A percentile compares a stretch with the other conserved stretches of the same genome.
Evolutionary conservation across 1,140 invertebrate genomes (phyloP).

Genomic region (Trigoniulus corallinus): DNA sequence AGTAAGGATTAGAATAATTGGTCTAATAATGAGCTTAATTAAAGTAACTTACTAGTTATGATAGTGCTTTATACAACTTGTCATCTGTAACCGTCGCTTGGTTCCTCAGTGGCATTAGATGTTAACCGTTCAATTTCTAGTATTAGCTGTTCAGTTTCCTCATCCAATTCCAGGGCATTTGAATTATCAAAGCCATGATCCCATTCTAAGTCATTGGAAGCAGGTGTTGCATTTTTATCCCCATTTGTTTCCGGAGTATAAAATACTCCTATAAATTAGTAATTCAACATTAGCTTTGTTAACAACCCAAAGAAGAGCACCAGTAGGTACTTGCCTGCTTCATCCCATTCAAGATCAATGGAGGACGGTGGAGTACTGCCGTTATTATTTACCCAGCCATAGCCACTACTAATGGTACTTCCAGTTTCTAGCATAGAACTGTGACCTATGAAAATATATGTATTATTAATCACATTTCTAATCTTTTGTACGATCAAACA

Average conservation of each 20-base stretch:
- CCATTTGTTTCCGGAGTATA: background rate
- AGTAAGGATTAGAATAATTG: too few species aligned
- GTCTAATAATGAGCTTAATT: too few species aligned
- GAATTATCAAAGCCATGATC: slow-evolving; percentile 5
- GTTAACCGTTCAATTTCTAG: slow-evolving; percentile 10
- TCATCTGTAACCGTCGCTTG: background rate
- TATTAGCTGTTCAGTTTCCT: slow-evolving; percentile 11
- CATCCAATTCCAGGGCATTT: slow-evolving; percentile 5
- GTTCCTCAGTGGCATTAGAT: slow-evolving; percentile 6
- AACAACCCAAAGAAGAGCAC: background rate
- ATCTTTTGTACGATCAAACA: too few species aligned
- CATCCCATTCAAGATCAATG: slow-evolving; percentile 41
- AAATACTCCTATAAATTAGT: background rate
- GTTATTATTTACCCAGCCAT: background rate
- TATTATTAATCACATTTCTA: too few species aligned
- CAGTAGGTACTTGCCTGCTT: slow-evolving; percentile 19
- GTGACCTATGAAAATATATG: background rate
- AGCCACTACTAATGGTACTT: background rate
- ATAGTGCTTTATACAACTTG: too few species aligned
- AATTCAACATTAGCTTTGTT: too few species aligned
- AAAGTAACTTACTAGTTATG: too few species aligned
- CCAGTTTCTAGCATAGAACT: background rate
- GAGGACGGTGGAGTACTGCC: slow-evolving; percentile 32
- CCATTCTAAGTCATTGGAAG: slow-evolving; percentile 8
- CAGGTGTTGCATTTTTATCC: slow-evolving; percentile 3